Percentiles rank a stretch among this genome's conserved stretches.
phyloP scores from a whole-genome alignment of 2,113 vertebrate genomes.

The Cervus canadensis region DNA sequence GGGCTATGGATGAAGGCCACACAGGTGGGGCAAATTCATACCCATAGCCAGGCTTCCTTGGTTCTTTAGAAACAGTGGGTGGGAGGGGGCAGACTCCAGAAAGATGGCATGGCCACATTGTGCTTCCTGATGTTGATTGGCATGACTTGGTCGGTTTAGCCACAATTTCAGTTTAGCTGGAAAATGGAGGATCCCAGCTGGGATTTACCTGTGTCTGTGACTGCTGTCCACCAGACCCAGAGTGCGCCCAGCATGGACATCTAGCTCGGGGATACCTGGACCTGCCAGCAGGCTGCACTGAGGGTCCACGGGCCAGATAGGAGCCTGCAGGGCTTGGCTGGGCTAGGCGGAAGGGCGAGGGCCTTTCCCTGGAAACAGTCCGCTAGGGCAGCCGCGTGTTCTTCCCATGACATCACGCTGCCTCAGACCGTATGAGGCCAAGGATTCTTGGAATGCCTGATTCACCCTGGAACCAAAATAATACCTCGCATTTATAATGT shows the following conservation, averaged over 20 bases:
- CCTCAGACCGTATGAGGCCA: conserved; percentile 45
- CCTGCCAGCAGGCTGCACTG: not conserved
- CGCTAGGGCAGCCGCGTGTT: not conserved
- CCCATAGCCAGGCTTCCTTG: not conserved
- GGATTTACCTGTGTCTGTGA: not conserved
- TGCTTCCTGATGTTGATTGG: not conserved
- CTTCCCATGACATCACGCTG: conserved; percentile 60
- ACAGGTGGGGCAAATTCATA: not conserved
- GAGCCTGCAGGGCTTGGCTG: not conserved
- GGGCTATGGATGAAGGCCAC: not conserved
- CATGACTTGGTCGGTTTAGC: not conserved
- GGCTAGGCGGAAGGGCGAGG: conserved; percentile 32
- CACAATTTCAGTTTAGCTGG: not conserved
- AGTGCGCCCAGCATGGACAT: not conserved
- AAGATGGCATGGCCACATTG: not conserved
- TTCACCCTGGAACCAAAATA: conserved; percentile 67
- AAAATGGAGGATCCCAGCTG: not conserved
- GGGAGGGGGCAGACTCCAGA: not conserved
- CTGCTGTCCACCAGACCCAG: not conserved
- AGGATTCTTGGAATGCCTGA: conserved; percentile 69
- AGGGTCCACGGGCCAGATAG: not conserved
- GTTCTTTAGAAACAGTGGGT: not conserved
- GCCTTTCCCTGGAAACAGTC: conserved; percentile 43
- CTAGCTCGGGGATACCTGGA: not conserved
- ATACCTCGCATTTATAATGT: not conserved